A percentile compares a stretch with the other conserved stretches of the same genome.
Conservation (phyloP, 2,797 vertebrate genomes). For the Florisuga fusca region DNA sequence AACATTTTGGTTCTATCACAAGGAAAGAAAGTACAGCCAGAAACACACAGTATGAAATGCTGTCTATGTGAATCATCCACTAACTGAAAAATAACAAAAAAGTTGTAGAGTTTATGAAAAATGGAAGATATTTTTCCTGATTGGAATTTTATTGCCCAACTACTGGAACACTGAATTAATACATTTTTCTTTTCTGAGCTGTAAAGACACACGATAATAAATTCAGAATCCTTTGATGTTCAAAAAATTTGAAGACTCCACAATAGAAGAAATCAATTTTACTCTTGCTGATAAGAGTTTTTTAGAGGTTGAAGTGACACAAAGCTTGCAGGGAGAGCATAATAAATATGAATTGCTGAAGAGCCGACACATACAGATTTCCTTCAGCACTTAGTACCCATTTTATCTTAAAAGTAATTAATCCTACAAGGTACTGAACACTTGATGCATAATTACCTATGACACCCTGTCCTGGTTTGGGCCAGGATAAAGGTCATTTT, state of each 20-base stretch:
- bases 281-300: too few relatives aligned
- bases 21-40: neutral
- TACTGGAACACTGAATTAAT: neutral
- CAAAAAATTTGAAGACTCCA: neutral
- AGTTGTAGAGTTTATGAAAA: neutral
- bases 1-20: neutral
- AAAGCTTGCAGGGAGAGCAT: neutral
- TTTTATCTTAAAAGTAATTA: neutral
- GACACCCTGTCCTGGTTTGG: neutral
- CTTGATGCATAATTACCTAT: neutral
- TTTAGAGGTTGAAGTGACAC: neutral
- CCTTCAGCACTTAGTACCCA: neutral
- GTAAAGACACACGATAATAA: neutral
- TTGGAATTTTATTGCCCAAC: neutral
- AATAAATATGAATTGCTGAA: neutral
- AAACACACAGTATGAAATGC: neutral
- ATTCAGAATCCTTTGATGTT: neutral
- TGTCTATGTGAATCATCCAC: neutral
- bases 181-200: neutral
- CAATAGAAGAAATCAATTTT: neutral
- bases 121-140: neutral
- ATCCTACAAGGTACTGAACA: neutral
- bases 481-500: too few relatives aligned
- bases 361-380: neutral
- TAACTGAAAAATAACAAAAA: neutral